Conservation (phyloP, 2,113 vertebrate species). For the Petromus typicus region DNA sequence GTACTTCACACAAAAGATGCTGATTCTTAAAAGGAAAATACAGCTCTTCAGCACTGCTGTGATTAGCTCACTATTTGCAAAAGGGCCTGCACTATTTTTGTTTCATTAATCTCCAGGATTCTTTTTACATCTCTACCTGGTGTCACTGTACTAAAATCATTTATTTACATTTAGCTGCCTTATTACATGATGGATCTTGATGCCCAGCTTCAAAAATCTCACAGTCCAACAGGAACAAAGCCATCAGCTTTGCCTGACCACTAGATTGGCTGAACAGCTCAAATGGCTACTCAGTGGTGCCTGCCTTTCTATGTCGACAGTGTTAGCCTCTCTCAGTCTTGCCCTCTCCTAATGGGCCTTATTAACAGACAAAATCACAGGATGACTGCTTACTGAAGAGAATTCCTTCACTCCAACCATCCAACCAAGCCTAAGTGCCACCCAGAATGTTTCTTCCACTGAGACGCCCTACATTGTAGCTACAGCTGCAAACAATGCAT, state of each 20-base stretch:
- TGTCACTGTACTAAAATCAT: not conserved
- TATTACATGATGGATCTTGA: not conserved
- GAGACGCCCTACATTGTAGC: rapidly evolving
- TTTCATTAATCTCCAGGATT: not conserved
- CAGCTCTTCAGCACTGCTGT: slow-evolving; percentile 32
- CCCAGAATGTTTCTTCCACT: not conserved
- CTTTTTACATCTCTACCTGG: not conserved
- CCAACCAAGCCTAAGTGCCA: not conserved
- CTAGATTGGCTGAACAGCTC: not conserved
- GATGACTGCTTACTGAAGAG: not conserved
- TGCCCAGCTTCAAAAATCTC: not conserved
- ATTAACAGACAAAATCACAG: not conserved
- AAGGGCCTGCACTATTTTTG: not conserved
- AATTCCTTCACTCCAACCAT: not conserved
- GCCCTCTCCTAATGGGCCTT: not conserved
- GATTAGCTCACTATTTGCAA: slow-evolving; percentile 11
- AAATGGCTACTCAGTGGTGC: not conserved
- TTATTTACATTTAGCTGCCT: not conserved
- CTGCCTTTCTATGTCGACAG: not conserved
- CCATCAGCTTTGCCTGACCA: not conserved
- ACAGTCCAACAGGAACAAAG: not conserved
- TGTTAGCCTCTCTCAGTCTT: not conserved
- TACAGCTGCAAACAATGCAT: not conserved
- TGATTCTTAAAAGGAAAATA: slow-evolving; percentile 54
- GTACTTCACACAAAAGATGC: slow-evolving; percentile 3